A percentile compares a stretch with the other conserved stretches of the same genome.
These are phyloP conservation scores for Nerophis lumbriciformis DNA, from an alignment of 2,113 vertebrate species.

Conservation along the genomic window DNA sequence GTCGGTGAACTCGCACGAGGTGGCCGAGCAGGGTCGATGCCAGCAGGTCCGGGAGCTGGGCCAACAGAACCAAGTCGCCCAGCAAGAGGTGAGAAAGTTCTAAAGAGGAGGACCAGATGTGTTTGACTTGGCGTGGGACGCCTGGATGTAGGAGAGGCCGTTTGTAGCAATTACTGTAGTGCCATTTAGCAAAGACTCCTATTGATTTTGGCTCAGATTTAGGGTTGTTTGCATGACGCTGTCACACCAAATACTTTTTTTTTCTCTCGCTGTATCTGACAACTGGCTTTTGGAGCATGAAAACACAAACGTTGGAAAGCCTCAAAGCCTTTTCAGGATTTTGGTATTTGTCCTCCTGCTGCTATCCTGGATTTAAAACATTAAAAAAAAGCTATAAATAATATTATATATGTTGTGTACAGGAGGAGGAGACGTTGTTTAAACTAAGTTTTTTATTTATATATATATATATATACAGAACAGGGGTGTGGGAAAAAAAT, in stretches of 20 bases:
- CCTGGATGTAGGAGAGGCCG: conserved; percentile 54
- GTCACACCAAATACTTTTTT: conserved; percentile 47
- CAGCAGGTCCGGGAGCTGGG: conserved; percentile 63
- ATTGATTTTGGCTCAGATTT: conserved; percentile 63
- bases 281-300: too few relatives aligned
- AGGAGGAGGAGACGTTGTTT: too few relatives aligned
- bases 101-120: conserved; percentile 51
- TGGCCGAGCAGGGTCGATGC: conserved; percentile 47
- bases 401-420: too few relatives aligned
- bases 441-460: too few relatives aligned
- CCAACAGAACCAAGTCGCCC: conserved; percentile 45
- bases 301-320: too few relatives aligned
- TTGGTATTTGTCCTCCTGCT: too few relatives aligned
- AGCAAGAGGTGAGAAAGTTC: conserved; percentile 56
- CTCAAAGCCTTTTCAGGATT: too few relatives aligned
- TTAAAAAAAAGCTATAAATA: too few relatives aligned
- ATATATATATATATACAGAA: too few relatives aligned
- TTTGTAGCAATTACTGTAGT: conserved; percentile 69
- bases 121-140: conserved; percentile 79
- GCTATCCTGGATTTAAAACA: too few relatives aligned
- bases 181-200: conserved; percentile 52
- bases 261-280: too few relatives aligned
- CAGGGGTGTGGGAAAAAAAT: too few relatives aligned
- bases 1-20: conserved; percentile 60
- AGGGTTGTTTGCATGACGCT: conserved; percentile 49